Conservation (phyloP, 2,113 vertebrate genomes). For the Chaetorhynchus papuensis region DNA sequence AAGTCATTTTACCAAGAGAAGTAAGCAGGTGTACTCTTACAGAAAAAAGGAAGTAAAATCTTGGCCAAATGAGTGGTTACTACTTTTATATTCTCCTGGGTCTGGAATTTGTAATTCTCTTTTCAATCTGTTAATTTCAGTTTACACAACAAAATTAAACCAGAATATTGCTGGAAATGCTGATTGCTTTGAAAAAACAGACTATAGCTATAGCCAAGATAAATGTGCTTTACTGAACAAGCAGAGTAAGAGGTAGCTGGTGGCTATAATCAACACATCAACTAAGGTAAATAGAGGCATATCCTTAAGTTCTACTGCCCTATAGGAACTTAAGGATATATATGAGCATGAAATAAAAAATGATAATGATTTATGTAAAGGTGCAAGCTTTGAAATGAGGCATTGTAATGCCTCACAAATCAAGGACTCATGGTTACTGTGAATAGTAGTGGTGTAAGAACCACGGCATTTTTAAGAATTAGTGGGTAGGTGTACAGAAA, state of each 20-base stretch:
- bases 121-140: not conserved
- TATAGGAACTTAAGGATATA: not conserved
- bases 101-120: not conserved
- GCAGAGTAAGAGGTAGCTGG: not conserved
- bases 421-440: not conserved
- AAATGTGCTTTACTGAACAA: not conserved
- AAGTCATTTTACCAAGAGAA: not conserved
- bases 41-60: not conserved
- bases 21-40: not conserved
- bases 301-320: not conserved
- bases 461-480: not conserved
- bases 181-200: not conserved
- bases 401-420: not conserved
- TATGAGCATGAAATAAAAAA: not conserved
- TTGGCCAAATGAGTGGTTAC: not conserved
- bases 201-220: not conserved
- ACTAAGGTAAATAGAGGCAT: not conserved
- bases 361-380: not conserved
- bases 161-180: not conserved
- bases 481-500: not conserved
- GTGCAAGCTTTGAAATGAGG: not conserved
- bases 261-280: not conserved
- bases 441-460: not conserved
- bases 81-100: not conserved
- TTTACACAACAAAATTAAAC: not conserved